Base-by-base conservation (phyloP, 2,113 vertebrate genomes). In the Cettia cetti region DNA sequence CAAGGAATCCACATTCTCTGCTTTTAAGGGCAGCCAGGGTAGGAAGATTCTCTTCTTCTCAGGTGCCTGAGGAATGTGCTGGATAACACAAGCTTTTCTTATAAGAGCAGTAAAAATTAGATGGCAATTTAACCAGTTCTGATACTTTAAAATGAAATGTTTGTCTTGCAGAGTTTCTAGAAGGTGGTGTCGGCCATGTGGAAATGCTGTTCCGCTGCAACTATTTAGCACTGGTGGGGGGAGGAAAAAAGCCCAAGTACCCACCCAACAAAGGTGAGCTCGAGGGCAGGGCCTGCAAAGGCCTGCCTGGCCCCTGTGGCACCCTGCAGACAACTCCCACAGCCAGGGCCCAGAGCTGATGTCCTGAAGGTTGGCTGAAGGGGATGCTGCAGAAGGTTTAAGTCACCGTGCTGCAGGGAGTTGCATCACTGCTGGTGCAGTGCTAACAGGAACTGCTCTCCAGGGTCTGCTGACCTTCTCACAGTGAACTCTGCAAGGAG, bases 201-300 rank as follows among this genome's bases (percentile, higher is more conserved):
- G 99, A 99, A 95, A 99, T 99, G 99, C 94, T 99, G 69, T 99
- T 99, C 65, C 98, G 99, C 82, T 99, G 99, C 97, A 99, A 99
- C 97, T 99, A 99, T 91, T 98, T 99, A 92, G 99, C 99, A 10
- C 97, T 99, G 8, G 99, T 99, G 33, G 99, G 99, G 91, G 99
- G 99, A 95, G 99, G 99, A 42, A 99, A 99, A 92, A 99, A 99
- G 94, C 99, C 99, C 0, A 99, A 99, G 89, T 99, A 99, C 69
- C 99, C 99, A 49, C 99, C 99, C 33, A 99, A 99, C 97, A 99
- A 99, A 99, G 99, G 99, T 99, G 89, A 97, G 92, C 60, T 18
- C 5, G 2, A 26, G 86, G 26, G 27, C 6, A 2, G 66, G 39
- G n/a, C 33, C 30, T 71, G 81, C 44, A 9, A 19, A 5, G 0